phyloP scores from a whole-genome alignment of 1,140 invertebrate species.

The Contarinia nasturtii region DNA sequence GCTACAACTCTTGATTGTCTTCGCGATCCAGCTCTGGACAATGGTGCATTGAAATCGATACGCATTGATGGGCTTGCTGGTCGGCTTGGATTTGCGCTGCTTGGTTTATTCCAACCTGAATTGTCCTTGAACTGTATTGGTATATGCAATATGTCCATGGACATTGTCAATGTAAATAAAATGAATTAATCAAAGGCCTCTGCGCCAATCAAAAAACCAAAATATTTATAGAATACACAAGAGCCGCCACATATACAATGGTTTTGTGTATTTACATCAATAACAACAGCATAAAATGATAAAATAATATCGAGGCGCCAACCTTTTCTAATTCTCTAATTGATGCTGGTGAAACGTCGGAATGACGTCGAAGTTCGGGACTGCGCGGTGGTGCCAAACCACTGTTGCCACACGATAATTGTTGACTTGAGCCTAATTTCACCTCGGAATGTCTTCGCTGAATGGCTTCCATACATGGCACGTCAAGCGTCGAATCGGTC shows the following conservation, averaged over 20 bases:
- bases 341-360: slow-evolving; percentile 64
- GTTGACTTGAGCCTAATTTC: slow-evolving; percentile 35
- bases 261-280: too few species aligned
- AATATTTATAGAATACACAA: too few species aligned
- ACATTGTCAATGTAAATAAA: background rate
- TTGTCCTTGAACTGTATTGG: too few species aligned
- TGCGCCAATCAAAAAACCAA: too few species aligned
- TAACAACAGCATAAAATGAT: too few species aligned
- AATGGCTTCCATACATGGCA: slow-evolving; percentile 52
- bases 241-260: too few species aligned
- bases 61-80: slow-evolving; percentile 27
- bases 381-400: slow-evolving; percentile 52
- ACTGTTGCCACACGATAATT: slow-evolving; percentile 25
- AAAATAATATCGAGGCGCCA: too few species aligned
- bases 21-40: slow-evolving; percentile 25
- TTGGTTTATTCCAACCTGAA: slow-evolving; percentile 16
- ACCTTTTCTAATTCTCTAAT: slow-evolving; percentile 71
- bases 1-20: slow-evolving; percentile 46
- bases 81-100: slow-evolving; percentile 27
- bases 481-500: slow-evolving; percentile 56
- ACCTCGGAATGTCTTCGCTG: slow-evolving; percentile 61
- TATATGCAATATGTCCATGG: too few species aligned
- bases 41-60: slow-evolving; percentile 13
- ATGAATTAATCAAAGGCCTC: too few species aligned
- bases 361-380: slow-evolving; percentile 56